These are phyloP conservation scores for Holacanthella duospinosa DNA, from an alignment of 2,888 invertebrate genomes.

Conservation along the genomic window DNA sequence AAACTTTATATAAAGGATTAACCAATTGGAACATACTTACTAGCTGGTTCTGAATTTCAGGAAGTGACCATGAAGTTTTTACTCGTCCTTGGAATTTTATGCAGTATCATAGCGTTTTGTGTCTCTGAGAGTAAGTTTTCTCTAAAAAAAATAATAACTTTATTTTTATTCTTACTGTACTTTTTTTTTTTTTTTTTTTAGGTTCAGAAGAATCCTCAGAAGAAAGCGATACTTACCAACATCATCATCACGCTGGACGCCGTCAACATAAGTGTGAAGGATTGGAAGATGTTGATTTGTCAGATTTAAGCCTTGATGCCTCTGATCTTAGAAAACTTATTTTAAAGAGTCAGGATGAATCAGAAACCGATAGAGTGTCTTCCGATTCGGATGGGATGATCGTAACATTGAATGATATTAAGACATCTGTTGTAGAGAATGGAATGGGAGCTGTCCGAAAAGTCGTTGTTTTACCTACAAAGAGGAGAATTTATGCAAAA, in stretches of 20 bases:
- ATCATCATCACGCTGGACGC: neutral
- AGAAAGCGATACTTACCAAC: neutral
- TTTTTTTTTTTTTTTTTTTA: neutral
- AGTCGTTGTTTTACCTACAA: neutral
- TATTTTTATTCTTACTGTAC: neutral
- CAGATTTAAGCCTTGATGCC: neutral
- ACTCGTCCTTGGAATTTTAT: neutral
- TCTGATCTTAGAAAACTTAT: neutral
- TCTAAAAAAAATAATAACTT: neutral
- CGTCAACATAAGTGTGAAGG: neutral
- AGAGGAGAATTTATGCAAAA: neutral
- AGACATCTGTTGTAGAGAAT: neutral
- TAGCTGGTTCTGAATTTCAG: too few relatives aligned
- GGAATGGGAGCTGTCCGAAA: conserved; percentile 2
- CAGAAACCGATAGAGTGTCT: neutral
- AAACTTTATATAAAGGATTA: too few relatives aligned
- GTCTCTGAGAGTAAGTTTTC: neutral
- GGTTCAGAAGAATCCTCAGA: neutral
- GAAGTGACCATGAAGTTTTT: neutral
- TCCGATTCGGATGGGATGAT: neutral
- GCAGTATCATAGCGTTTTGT: neutral
- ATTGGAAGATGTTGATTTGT: neutral
- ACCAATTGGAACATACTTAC: too few relatives aligned
- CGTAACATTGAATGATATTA: neutral
- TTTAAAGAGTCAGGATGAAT: neutral